Percentiles rank a stretch among this genome's conserved stretches.
Evolutionary conservation across 2,797 vertebrate genomes (phyloP).

Genomic region (Micromesistius poutassou): DNA sequence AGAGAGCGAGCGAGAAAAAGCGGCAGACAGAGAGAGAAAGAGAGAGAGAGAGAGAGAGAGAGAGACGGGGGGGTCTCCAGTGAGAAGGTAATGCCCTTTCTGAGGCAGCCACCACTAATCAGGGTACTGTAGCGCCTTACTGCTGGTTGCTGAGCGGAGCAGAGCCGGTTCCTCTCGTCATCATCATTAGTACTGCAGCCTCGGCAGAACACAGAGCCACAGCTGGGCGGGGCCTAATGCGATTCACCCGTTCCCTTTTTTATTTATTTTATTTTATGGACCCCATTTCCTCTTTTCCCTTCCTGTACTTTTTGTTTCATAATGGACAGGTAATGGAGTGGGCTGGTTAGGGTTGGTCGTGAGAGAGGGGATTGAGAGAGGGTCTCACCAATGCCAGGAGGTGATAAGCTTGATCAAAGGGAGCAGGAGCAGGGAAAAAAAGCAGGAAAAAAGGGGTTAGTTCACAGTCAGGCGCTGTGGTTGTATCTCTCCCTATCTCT

Average conservation of each 20-base stretch:
- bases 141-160: slow-evolving; percentile 58
- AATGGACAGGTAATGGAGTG: slow-evolving; percentile 52
- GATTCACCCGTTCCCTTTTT: slow-evolving; percentile 22
- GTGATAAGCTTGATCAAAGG: slow-evolving; percentile 40
- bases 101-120: slow-evolving; percentile 59
- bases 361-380: slow-evolving; percentile 29
- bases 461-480: neutral
- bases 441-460: neutral
- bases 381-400: slow-evolving; percentile 37
- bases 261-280: slow-evolving; percentile 14
- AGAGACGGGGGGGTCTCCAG: slow-evolving; percentile 40
- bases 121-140: slow-evolving; percentile 60
- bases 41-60: slow-evolving; percentile 4
- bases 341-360: slow-evolving; percentile 34
- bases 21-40: slow-evolving; percentile 13
- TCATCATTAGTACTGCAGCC: slow-evolving; percentile 64
- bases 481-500: no score
- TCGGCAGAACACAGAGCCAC: slow-evolving; percentile 46
- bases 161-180: slow-evolving; percentile 55
- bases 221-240: slow-evolving; percentile 54
- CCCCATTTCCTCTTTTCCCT: slow-evolving; percentile 36
- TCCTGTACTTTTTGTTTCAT: slow-evolving; percentile 27
- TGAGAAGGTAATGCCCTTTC: slow-evolving; percentile 54
- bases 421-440: neutral
- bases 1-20: slow-evolving; percentile 24